Percentiles rank a stretch among this genome's conserved stretches.
Evolutionary conservation across 64 coral and sea anemone species (phyloP).

Genomic region (Acropora yongei): DNA sequence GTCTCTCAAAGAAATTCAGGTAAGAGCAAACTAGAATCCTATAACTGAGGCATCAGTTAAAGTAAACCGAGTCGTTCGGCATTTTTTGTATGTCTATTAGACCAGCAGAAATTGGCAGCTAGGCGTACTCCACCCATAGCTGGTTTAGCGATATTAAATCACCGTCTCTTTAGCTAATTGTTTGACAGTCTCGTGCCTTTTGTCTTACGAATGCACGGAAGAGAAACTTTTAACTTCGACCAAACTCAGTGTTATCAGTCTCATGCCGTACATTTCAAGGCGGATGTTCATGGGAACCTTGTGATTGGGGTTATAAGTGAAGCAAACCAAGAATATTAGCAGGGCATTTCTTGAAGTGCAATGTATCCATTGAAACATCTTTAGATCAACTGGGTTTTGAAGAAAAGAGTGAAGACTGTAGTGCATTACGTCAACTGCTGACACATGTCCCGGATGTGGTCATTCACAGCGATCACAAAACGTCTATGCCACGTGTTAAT

Average conservation of each 20-base stretch:
- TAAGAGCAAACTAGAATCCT: background rate
- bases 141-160: too few relatives aligned
- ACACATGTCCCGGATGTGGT: slow-evolving; percentile 98
- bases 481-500: slow-evolving; percentile 83
- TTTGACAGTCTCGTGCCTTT: too few relatives aligned
- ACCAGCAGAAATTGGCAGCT: background rate
- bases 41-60: too few relatives aligned
- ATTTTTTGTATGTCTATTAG: background rate
- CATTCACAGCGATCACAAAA: slow-evolving; percentile 88
- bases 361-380: background rate
- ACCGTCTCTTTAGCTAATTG: too few relatives aligned
- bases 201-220: too few relatives aligned
- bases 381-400: background rate
- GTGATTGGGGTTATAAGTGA: too few relatives aligned
- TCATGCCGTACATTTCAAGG: too few relatives aligned
- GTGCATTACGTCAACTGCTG: slow-evolving; percentile 84
- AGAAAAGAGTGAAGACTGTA: slow-evolving; percentile 32
- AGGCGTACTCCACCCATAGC: background rate
- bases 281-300: too few relatives aligned
- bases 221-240: too few relatives aligned
- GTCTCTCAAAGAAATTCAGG: background rate
- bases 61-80: too few relatives aligned
- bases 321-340: too few relatives aligned
- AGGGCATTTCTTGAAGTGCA: background rate
- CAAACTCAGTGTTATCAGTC: too few relatives aligned